Evolutionary conservation across 2,888 invertebrate genomes (phyloP).

Genomic region (Campopleginae sp.): DNA sequence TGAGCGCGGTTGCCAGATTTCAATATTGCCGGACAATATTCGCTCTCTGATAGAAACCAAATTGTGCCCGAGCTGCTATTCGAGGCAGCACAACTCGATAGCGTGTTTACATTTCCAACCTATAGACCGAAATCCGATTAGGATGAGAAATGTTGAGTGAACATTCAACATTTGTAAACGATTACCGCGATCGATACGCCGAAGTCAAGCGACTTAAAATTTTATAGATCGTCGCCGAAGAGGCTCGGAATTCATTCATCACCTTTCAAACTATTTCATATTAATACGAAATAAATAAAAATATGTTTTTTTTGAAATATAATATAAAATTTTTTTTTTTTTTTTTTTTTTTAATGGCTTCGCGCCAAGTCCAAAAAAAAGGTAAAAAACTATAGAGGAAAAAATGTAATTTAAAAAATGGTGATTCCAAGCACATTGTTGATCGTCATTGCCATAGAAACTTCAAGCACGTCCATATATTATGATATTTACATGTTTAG

Average conservation of each 20-base stretch:
- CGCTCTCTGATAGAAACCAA: conserved; percentile 5
- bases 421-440: background rate
- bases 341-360: too few species aligned
- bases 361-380: background rate
- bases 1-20: background rate
- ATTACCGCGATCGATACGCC: background rate
- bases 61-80: conserved; percentile 21
- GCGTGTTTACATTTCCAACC: conserved; percentile 27
- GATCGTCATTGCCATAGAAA: background rate
- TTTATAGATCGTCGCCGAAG: background rate
- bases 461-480: background rate
- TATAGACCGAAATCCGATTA: conserved; percentile 20
- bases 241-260: background rate
- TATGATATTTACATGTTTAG: background rate
- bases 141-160: conserved; percentile 3
- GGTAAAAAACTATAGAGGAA: background rate
- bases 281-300: too few species aligned
- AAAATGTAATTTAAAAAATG: conserved; percentile 7
- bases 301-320: background rate
- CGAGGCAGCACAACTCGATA: background rate
- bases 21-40: conserved; percentile 1
- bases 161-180: background rate
- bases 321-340: background rate
- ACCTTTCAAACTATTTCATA: too few species aligned
- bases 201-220: background rate